A percentile compares a stretch with the other conserved stretches of the same genome.
Conservation (phyloP, 2,113 vertebrate species). For the Boulengeromyrus knoepffleri region DNA sequence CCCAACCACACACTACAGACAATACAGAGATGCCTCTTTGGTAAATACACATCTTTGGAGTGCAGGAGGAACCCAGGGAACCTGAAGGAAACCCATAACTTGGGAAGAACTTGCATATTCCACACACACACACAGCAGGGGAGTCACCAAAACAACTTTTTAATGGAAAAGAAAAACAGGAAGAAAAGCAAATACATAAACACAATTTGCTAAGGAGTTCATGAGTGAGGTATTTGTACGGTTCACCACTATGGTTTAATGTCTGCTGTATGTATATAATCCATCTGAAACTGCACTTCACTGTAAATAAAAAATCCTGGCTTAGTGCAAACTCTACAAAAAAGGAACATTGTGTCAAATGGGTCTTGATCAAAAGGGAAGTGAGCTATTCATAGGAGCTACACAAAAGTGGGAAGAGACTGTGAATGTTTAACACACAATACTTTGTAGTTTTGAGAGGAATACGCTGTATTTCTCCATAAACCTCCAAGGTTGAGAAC, state of each 20-base stretch:
- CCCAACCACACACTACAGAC: neutral
- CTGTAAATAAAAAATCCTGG: neutral
- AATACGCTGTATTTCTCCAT: neutral
- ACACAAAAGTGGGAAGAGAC: neutral
- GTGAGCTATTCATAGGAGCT: neutral
- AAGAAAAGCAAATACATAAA: constrained; percentile 7
- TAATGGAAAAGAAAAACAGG: neutral
- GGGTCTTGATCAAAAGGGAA: neutral
- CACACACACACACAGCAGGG: neutral
- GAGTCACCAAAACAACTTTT: neutral
- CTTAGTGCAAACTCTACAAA: neutral
- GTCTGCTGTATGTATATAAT: neutral
- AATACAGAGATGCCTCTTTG: neutral
- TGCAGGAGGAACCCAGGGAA: neutral
- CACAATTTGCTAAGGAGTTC: neutral
- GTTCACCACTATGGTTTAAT: neutral
- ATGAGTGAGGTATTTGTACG: constrained; percentile 4
- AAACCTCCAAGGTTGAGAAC: neutral
- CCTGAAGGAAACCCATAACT: neutral
- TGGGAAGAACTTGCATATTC: neutral
- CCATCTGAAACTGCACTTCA: neutral
- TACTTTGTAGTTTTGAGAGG: neutral
- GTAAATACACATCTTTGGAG: neutral
- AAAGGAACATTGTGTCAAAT: neutral
- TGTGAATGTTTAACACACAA: neutral